A percentile compares a stretch with the other conserved stretches of the same genome.
Conservation (phyloP, 2,113 vertebrate genomes). For the Dendrocopos noguchii region DNA sequence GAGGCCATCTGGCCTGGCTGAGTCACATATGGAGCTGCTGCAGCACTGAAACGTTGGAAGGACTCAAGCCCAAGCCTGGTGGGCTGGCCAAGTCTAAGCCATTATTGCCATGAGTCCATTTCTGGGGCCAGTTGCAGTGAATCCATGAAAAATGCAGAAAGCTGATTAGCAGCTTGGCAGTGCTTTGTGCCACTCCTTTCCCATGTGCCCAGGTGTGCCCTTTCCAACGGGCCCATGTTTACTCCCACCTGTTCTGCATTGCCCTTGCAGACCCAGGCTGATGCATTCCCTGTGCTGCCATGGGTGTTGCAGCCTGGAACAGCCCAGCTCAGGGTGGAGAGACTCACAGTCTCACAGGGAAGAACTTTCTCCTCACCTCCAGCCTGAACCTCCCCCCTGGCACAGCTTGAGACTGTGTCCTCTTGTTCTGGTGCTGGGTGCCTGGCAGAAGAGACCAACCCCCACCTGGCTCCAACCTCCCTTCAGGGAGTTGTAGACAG, state of each 20-base stretch:
- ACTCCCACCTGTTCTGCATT: neutral
- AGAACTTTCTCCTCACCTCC: no score
- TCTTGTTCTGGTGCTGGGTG: no score
- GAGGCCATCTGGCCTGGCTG: constrained; percentile 41
- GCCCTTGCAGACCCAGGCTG: neutral
- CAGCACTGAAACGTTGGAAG: neutral
- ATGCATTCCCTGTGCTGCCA: accelerated
- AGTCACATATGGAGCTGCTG: constrained; percentile 25
- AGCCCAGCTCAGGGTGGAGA: neutral
- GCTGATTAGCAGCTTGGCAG: neutral
- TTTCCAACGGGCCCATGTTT: neutral
- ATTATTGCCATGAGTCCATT: neutral
- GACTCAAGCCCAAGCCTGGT: neutral
- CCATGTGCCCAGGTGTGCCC: no score
- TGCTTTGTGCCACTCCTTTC: neutral
- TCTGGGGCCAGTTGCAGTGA: neutral
- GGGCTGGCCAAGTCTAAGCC: neutral
- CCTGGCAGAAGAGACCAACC: no score
- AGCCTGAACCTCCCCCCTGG: no score
- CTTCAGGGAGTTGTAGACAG: no score
- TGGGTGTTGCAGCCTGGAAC: neutral
- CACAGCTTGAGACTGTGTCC: no score
- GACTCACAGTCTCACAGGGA: no score
- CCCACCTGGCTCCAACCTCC: no score
- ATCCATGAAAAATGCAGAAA: neutral